These are phyloP conservation scores for Orthosia gracilis DNA, from an alignment of 2,888 invertebrate genomes.

Conservation along the genomic window DNA sequence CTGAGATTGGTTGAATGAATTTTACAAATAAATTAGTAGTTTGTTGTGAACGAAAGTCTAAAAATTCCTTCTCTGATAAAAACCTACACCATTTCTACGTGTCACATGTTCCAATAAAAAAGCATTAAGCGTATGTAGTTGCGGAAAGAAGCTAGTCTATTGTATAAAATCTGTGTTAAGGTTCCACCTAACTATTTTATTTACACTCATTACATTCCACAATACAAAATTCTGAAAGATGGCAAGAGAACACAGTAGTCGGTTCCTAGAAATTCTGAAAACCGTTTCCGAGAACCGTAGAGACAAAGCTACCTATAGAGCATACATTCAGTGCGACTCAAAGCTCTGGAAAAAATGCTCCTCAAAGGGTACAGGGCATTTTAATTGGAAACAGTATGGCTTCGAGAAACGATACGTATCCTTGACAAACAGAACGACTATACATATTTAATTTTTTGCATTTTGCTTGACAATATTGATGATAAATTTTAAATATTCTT, in stretches of 20 bases:
- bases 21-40: too few relatives aligned
- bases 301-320: conserved; percentile 2
- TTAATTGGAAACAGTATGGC: conserved; percentile 73
- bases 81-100: too few relatives aligned
- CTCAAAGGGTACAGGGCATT: conserved; percentile 46
- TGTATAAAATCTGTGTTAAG: too few relatives aligned
- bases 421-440: background rate
- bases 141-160: too few relatives aligned
- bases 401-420: conserved; percentile 1
- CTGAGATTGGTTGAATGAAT: too few relatives aligned
- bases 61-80: too few relatives aligned
- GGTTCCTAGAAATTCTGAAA: background rate
- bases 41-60: too few relatives aligned
- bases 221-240: background rate
- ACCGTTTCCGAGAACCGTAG: conserved; percentile 21
- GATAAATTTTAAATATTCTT: too few relatives aligned
- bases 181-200: too few relatives aligned
- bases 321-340: conserved; percentile 47
- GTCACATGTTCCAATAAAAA: too few relatives aligned
- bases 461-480: background rate
- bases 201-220: too few relatives aligned
- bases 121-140: too few relatives aligned
- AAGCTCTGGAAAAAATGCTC: conserved; percentile 59
- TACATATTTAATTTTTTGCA: background rate
- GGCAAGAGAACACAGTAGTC: background rate